Percentiles rank a stretch among this genome's conserved stretches.
Conservation (phyloP, 2,113 vertebrate species). For the Lycaon pictus region DNA sequence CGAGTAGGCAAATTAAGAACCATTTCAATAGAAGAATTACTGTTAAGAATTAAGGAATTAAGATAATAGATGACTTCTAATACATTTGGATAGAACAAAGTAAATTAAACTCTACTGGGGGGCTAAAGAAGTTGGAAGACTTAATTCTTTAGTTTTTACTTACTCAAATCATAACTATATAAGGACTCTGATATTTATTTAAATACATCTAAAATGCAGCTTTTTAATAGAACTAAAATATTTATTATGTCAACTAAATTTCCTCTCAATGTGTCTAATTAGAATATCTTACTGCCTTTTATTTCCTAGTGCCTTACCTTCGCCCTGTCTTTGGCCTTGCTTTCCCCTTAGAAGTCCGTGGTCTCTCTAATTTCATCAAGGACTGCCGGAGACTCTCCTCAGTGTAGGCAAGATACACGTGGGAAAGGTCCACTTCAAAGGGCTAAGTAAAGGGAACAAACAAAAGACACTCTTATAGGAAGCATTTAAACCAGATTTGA, state of each 20-base stretch:
- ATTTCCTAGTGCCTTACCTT: slow-evolving; percentile 88
- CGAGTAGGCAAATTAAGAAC: background rate
- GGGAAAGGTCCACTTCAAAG: slow-evolving; percentile 98
- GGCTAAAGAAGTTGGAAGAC: slow-evolving; percentile 33
- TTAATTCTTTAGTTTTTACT: slow-evolving; percentile 48
- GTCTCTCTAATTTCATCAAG: slow-evolving; percentile 96
- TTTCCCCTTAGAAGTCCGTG: slow-evolving; percentile 96
- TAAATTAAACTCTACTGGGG: slow-evolving; percentile 5
- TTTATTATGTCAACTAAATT: background rate
- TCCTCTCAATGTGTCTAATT: background rate
- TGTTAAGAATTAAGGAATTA: slow-evolving; percentile 21
- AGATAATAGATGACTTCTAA: background rate
- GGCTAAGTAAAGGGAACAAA: slow-evolving; percentile 87
- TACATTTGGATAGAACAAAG: slow-evolving; percentile 41
- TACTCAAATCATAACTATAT: background rate
- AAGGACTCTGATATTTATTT: slow-evolving; percentile 4
- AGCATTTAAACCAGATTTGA: background rate
- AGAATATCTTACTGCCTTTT: background rate
- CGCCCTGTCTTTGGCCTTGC: slow-evolving; percentile 95
- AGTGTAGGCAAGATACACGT: slow-evolving; percentile 97
- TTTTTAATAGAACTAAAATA: slow-evolving; percentile 10
- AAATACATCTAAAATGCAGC: background rate
- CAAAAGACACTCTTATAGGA: background rate
- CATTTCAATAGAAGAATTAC: slow-evolving; percentile 15
- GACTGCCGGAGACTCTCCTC: slow-evolving; percentile 98